Evolutionary conservation across 2,888 invertebrate genomes (phyloP), one percentile per base, ranked within the genome.

Genomic region (Parnassius mnemosyne): DNA sequence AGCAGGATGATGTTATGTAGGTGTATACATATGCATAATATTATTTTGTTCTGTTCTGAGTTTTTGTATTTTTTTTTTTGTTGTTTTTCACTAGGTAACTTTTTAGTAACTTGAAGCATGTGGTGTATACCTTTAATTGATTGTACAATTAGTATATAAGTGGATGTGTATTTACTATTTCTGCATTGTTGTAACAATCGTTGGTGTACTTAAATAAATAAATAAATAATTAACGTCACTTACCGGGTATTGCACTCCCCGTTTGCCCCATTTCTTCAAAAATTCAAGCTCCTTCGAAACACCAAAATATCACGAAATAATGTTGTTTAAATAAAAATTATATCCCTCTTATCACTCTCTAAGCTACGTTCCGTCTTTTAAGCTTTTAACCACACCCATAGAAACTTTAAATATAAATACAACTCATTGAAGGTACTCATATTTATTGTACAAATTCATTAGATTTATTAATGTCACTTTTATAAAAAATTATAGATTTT

Each of bases 191-290:
- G n/a, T n/a, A n/a, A n/a, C n/a, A n/a, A n/a, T n/a, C n/a, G n/a
- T n/a, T n/a, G n/a, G n/a, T n/a, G n/a, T n/a, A n/a, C n/a, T n/a
- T n/a, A n/a, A n/a, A n/a, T n/a, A n/a, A n/a, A n/a, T n/a, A n/a
- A n/a, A n/a, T n/a, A n/a, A 25, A 25, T 3, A 71, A 76, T 81
- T 78, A 78, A 61, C 68, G 61, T 50, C 65, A 85, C 88, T 88
- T 82, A 89, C 89, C 87, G 58, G 87, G 88, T 69, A 88, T 87
- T 1, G 89, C 83, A 57, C 88, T 88, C 66, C 88, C 89, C 44
- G 83, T 84, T 63, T 88, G 89, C 70, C 89, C 89, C 89, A 89
- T 89, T 71, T 79, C 77, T 55, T 43, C 59, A 56, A 60, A 54
- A 66, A 69, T 66, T 10, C 68, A 64, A 60, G 58, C 62, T 63